phyloP scores from a whole-genome alignment of 2,888 invertebrate genomes.

The Himalopsyche kuldschensis region DNA sequence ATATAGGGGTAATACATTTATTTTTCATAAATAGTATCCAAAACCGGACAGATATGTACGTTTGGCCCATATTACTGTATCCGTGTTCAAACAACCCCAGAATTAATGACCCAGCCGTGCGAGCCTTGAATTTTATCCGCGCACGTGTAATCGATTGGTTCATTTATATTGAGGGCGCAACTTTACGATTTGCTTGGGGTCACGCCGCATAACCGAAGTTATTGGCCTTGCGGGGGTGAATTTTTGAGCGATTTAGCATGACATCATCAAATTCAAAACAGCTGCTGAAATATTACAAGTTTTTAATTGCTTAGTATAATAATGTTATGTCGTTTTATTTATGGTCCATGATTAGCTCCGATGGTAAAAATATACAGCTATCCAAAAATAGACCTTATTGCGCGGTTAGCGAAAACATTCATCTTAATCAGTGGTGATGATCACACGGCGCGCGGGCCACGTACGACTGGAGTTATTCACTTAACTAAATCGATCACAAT shows the following conservation, averaged over 20 bases:
- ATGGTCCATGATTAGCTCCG: too few species aligned
- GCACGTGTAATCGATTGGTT: background rate
- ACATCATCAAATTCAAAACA: background rate
- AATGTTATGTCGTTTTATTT: too few species aligned
- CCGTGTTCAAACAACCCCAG: background rate
- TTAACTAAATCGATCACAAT: too few species aligned
- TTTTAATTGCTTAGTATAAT: too few species aligned
- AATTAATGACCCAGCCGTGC: background rate
- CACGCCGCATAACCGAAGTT: background rate
- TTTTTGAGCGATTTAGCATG: background rate
- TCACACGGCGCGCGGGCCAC: too few species aligned
- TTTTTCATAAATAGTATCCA: background rate
- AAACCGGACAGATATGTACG: background rate
- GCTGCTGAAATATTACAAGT: too few species aligned
- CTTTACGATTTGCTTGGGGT: background rate
- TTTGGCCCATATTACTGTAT: background rate
- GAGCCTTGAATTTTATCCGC: background rate
- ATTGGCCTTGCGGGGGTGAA: background rate
- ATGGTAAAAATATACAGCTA: too few species aligned
- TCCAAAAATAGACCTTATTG: too few species aligned
- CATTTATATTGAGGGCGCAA: background rate
- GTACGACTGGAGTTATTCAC: too few species aligned
- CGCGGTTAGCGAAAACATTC: too few species aligned
- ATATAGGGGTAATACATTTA: too few species aligned
- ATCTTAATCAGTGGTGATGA: too few species aligned